Evolutionary conservation across 2,888 invertebrate genomes (phyloP).

Genomic region (Bombylius major): DNA sequence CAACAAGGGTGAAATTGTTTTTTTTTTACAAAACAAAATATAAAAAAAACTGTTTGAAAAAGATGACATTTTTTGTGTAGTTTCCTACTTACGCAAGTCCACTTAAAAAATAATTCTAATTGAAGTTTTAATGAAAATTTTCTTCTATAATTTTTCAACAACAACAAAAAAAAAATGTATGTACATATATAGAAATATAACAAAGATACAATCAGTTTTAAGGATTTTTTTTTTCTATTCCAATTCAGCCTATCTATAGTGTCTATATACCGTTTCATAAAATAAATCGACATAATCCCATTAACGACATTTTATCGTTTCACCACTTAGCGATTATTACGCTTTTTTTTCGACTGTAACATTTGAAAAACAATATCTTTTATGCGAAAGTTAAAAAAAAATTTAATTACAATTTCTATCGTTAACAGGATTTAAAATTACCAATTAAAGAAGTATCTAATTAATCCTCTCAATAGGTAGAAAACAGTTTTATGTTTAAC

Average conservation of each 20-base stretch:
- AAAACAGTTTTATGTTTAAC: not conserved
- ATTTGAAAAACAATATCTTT: not conserved
- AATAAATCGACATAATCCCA: not conserved
- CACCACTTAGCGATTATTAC: not conserved
- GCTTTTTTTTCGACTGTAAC: not conserved
- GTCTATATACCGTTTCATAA: not conserved
- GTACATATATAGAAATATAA: not conserved
- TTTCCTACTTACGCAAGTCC: too few species aligned
- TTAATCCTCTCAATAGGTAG: not conserved
- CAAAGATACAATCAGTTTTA: too few species aligned
- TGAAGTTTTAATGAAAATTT: not conserved
- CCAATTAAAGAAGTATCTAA: not conserved
- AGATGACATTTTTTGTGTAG: too few species aligned
- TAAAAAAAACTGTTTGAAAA: too few species aligned
- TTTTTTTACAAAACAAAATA: too few species aligned
- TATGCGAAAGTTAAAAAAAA: not conserved
- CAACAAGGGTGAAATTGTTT: too few species aligned
- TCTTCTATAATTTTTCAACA: not conserved
- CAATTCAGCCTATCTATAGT: too few species aligned
- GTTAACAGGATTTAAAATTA: not conserved
- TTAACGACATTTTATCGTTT: not conserved
- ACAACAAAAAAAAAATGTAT: not conserved
- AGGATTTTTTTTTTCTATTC: too few species aligned
- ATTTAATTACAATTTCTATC: not conserved
- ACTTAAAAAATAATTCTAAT: not conserved